Percentiles rank a stretch among this genome's conserved stretches.
These are phyloP conservation scores for Lindbergichthys nudifrons DNA, from an alignment of 2,797 vertebrate species.

Conservation along the genomic window DNA sequence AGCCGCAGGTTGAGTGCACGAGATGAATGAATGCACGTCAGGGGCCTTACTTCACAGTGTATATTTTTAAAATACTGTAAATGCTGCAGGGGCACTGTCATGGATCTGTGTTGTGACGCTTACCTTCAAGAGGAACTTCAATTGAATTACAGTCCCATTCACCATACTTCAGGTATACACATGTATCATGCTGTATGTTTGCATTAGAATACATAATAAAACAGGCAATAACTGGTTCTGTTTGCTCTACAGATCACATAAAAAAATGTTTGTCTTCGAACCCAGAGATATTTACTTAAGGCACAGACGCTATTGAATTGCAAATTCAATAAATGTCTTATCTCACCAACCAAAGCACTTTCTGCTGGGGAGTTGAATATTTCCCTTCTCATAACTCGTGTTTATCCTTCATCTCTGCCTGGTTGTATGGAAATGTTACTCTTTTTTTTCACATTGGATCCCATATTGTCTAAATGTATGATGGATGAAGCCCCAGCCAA, in stretches of 20 bases:
- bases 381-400: background rate
- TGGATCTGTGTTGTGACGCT: background rate
- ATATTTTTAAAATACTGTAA: background rate
- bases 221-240: constrained; percentile 8
- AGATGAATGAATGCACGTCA: constrained; percentile 34
- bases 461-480: constrained; percentile 29
- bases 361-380: background rate
- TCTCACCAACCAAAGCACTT: background rate
- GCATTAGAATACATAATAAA: constrained; percentile 2
- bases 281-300: constrained; percentile 38
- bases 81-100: constrained; percentile 10
- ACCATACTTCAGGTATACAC: background rate
- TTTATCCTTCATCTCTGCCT: constrained; percentile 1
- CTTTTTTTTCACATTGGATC: constrained; percentile 29
- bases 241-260: constrained; percentile 30
- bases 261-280: constrained; percentile 23
- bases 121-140: background rate
- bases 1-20: constrained; percentile 18
- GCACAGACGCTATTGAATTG: constrained; percentile 1
- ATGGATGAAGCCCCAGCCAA: constrained; percentile 2
- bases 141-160: constrained; percentile 1
- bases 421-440: constrained; percentile 13
- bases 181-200: constrained; percentile 20
- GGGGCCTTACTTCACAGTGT: background rate
- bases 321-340: constrained; percentile 1